Conservation (phyloP, 2,888 invertebrate species). For the Euplagia quadripunctaria region DNA sequence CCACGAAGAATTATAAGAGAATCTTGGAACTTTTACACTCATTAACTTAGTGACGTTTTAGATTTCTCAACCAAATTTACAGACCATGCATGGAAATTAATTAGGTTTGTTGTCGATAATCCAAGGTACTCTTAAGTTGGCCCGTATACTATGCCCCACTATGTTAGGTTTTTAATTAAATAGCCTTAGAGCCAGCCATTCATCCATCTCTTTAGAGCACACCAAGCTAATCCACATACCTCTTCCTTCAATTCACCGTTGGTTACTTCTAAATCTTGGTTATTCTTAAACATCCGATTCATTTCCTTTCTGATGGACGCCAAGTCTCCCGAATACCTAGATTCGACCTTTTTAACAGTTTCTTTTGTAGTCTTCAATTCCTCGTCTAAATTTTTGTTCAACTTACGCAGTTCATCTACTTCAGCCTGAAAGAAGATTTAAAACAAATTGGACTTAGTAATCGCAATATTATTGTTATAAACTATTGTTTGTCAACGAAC, state of each 20-base stretch:
- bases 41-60: not conserved
- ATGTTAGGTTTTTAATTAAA: not conserved
- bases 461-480: not conserved
- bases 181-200: not conserved
- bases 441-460: not conserved
- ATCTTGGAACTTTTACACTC: not conserved
- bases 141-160: not conserved
- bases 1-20: not conserved
- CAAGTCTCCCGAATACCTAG: slow-evolving; percentile 78
- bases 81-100: not conserved
- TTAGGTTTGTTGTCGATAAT: not conserved
- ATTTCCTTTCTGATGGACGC: slow-evolving; percentile 85
- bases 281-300: slow-evolving; percentile 84
- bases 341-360: slow-evolving; percentile 79
- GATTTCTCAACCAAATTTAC: not conserved
- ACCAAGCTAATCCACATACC: slow-evolving; percentile 72
- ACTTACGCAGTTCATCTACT: slow-evolving; percentile 72
- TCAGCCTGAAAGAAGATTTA: slow-evolving; percentile 68
- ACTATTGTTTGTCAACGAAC: not conserved
- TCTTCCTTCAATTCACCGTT: slow-evolving; percentile 90
- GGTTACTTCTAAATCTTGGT: slow-evolving; percentile 89
- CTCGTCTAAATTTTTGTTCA: slow-evolving; percentile 78
- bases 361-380: slow-evolving; percentile 83
- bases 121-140: slow-evolving; percentile 2
- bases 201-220: not conserved